Evolutionary conservation across 2,113 vertebrate species (phyloP), one percentile per base, ranked within the genome.

Genomic region (Caloenas nicobarica): DNA sequence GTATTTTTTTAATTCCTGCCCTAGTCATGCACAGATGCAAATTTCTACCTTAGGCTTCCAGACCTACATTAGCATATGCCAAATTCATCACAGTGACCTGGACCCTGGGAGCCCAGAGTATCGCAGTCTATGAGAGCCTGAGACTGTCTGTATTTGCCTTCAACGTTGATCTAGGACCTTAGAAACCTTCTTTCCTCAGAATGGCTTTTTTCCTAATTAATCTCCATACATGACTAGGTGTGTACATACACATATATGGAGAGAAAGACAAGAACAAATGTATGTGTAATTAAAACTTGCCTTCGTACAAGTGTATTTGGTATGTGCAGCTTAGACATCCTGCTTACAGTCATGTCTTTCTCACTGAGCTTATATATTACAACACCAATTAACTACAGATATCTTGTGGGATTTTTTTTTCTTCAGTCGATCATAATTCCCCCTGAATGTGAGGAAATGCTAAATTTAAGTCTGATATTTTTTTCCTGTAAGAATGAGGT

Each of bases 31-130:
- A 86, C 58, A 74, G 64, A 86, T 77, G 71, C 28, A 86, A 61
- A 85, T 76, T 58, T 69, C 84, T 80, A 91, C 84, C 33, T 72
- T 60, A 56, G 87, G 40, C 74, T 91, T 89, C 71, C 62, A 91
- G 64, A 86, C 48, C 58, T 91, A 50, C 33, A 38, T 88, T 93
- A 92, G 34, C 83, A 64, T 79, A 81, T 46, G 77, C 58, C 80
- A 91, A 36, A 71, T 46, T 71, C 2, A 0, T 74, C 42, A 33
- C 0, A 0, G 69, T n/a, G 65, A 87, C 80, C 79, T 80, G 66
- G 34, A 48, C 53, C 38, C 28, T 1, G 1, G 26, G n/a, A 91
- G 11, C 79, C 34, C 62, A 61, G 40, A 69, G 57, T 58, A 23
- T 17, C 0, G 0, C 70, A 85, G 38, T 15, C 74, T 73, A 25